Percentiles rank a stretch among this genome's conserved stretches.
These are phyloP conservation scores for Pachypanchax playfairii DNA, from an alignment of 2,113 vertebrate species.

Conservation along the genomic window DNA sequence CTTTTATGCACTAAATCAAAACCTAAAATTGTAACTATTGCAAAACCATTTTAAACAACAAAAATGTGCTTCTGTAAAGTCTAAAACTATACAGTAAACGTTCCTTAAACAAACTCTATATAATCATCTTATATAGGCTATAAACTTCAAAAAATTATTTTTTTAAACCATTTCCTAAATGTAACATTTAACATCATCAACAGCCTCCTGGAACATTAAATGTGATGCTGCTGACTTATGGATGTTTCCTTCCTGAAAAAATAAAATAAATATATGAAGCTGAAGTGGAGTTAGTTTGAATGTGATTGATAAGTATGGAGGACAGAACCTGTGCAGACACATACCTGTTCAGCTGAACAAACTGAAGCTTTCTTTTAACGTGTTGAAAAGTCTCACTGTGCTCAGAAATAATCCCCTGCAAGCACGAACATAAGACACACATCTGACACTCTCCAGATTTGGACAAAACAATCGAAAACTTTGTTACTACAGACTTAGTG, in stretches of 20 bases:
- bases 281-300: not conserved
- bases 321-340: not conserved
- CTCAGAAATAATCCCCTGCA: conserved; percentile 32
- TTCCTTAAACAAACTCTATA: too few species aligned
- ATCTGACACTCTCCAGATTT: not conserved
- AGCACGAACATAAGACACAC: conserved; percentile 7
- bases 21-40: too few species aligned
- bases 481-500: not conserved
- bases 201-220: not conserved
- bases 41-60: too few species aligned
- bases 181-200: not conserved
- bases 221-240: conserved; percentile 1
- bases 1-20: too few species aligned
- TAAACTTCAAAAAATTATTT: too few species aligned
- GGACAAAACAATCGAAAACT: not conserved
- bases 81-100: too few species aligned
- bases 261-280: conserved; percentile 18
- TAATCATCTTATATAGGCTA: too few species aligned
- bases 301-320: not conserved
- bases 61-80: too few species aligned
- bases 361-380: conserved; percentile 74
- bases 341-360: conserved; percentile 55
- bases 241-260: conserved; percentile 40
- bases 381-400: conserved; percentile 5
- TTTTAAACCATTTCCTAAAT: too few species aligned